These are phyloP conservation scores for Thaleichthys pacificus DNA, from an alignment of 2,797 vertebrate species.

Conservation along the genomic window DNA sequence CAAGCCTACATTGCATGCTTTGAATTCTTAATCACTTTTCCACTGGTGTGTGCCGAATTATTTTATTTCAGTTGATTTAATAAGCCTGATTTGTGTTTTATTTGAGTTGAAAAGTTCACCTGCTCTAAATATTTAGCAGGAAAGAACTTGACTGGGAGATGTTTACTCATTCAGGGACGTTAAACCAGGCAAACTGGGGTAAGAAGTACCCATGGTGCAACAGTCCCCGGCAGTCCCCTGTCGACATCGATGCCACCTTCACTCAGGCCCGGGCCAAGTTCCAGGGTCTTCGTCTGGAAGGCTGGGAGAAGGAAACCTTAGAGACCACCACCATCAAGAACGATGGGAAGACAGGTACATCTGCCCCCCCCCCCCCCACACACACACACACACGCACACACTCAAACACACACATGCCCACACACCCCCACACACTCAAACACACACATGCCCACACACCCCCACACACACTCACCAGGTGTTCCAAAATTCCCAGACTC, in stretches of 20 bases:
- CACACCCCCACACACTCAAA: too few relatives aligned
- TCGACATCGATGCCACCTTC: slow-evolving; percentile 93
- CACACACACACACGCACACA: too few relatives aligned
- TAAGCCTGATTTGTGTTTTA: background rate
- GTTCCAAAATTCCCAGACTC: too few relatives aligned
- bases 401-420: too few relatives aligned
- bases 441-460: too few relatives aligned
- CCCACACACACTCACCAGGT: too few relatives aligned
- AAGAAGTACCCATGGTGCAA: slow-evolving; percentile 89
- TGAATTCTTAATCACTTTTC: background rate
- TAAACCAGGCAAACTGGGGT: slow-evolving; percentile 89
- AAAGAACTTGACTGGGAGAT: background rate
- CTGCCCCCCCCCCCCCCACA: background rate
- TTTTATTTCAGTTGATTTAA: too few relatives aligned
- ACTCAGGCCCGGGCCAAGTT: slow-evolving; percentile 90
- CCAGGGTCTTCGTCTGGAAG: slow-evolving; percentile 87
- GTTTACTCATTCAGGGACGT: slow-evolving; percentile 71
- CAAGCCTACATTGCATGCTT: too few relatives aligned
- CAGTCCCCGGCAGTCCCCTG: slow-evolving; percentile 89
- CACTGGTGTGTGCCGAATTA: too few relatives aligned
- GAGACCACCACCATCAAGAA: slow-evolving; percentile 82
- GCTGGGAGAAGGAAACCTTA: slow-evolving; percentile 73
- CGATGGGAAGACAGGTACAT: slow-evolving; percentile 92
- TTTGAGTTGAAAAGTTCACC: background rate
- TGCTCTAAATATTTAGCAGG: too few relatives aligned